Conservation (phyloP, 2,113 vertebrate species). For the Epinephelus moara region DNA sequence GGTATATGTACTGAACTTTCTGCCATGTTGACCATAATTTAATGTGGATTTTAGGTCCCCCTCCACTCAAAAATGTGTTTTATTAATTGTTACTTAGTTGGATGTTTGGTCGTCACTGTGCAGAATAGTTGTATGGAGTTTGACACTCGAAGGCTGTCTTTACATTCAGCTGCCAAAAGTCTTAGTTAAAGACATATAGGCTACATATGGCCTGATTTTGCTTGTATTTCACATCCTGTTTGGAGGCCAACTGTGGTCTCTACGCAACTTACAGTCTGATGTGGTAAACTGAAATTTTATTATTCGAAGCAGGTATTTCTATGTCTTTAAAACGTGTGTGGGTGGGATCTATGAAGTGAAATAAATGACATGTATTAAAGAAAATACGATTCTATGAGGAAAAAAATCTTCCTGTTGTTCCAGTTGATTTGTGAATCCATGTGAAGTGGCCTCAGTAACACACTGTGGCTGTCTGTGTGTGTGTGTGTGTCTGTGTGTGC, state of each 20-base stretch:
- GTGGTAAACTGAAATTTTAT: background rate
- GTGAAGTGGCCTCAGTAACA: conserved; percentile 29
- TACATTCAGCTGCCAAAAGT: background rate
- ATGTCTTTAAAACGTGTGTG: background rate
- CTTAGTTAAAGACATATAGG: background rate
- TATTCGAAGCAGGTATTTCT: background rate
- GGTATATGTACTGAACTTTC: background rate
- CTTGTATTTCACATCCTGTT: background rate
- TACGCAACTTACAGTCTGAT: background rate
- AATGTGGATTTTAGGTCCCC: background rate
- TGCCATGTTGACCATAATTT: background rate
- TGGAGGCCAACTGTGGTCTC: background rate
- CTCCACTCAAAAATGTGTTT: no score
- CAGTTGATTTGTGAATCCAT: background rate
- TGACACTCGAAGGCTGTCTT: background rate
- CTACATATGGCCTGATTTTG: background rate
- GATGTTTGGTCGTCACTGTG: background rate
- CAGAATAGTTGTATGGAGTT: background rate
- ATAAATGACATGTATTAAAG: background rate
- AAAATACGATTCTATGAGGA: background rate
- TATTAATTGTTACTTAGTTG: background rate
- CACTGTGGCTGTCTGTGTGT: background rate
- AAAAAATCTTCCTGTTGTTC: conserved; percentile 7
- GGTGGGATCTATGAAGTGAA: background rate
- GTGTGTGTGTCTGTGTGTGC: background rate